Evolutionary conservation across 92 coral and sea anemone species (phyloP), one percentile per base, ranked within the genome.

Genomic region (Pocillopora grandis): DNA sequence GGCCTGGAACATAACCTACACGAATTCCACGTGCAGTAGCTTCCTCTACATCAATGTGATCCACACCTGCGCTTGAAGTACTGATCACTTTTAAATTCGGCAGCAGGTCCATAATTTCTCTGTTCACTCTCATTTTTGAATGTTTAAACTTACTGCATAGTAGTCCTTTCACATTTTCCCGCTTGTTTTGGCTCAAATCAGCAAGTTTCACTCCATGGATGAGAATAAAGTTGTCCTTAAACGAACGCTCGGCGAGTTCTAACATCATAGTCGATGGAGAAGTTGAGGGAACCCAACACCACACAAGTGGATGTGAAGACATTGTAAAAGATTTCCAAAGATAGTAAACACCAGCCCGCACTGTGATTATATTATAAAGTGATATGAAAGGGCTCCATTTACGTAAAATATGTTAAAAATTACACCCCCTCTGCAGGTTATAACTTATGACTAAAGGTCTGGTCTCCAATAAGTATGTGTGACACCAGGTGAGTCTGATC

Each of bases 21-120:
- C 84, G 87, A 21, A 94, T 90, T 10, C 95, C 93, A 6, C 91
- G 89, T 10, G 71, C 80, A 42, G 77, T 84, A 11, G 95, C 95
- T 36, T 89, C 98, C 21, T 84, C 78, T 62, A 91, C 80, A 67
- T 89, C 93, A 42, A 94, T 90, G 61, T 89, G 90, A 62, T 94
- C 86, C n/a, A 66, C 70, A 5, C 98, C 98, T 14, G 82, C 83
- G 65, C 93, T 76, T 60, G 75, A 35, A 62, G 66, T 74, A 27
- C 88, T 36, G 42, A 94, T 92, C 16, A 94, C 92, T 20, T 79
- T 82, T n/a, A 94, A 56, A 58, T 87, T 79, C 1, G 98, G 93
- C 37, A 89, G 76, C 60, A 76, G 71, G 37, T 89, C 93, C 85
- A 92, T 87, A 0, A 87, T 56, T 19, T 80, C 85, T 18, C 60